phyloP scores from a whole-genome alignment of 2,113 vertebrate genomes.

The Urocolius indicus region DNA sequence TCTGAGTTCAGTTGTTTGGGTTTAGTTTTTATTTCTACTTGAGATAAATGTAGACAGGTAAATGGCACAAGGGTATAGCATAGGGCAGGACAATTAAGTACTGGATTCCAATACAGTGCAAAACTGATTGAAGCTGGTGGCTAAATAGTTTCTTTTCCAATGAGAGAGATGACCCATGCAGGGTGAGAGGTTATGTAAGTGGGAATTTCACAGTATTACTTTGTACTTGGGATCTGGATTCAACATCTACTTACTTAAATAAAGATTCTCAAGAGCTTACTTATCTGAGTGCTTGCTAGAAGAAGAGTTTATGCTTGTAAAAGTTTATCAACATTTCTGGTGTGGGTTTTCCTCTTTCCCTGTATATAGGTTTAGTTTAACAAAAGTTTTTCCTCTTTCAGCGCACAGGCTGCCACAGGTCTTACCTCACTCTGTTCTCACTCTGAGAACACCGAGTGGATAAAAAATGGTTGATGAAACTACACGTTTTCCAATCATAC shows the following conservation, averaged over 20 bases:
- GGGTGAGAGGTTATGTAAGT: not conserved
- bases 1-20: not conserved
- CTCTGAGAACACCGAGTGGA: not conserved
- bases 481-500: not conserved
- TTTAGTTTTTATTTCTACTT: not conserved
- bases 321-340: not conserved
- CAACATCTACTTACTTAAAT: not conserved
- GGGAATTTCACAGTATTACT: not conserved
- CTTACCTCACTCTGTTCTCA: not conserved
- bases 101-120: not conserved
- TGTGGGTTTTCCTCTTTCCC: not conserved
- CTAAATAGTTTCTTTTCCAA: not conserved
- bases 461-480: not conserved
- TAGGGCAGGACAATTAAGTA: not conserved
- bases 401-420: not conserved
- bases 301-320: not conserved
- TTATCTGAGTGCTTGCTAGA: not conserved
- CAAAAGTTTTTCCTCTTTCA: not conserved
- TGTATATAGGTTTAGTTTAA: not conserved
- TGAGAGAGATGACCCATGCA: not conserved
- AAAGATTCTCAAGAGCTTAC: not conserved
- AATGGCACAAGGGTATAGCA: not conserved
- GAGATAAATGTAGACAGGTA: not conserved
- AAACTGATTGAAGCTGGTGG: not conserved
- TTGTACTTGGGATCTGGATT: not conserved